Percentiles rank a stretch among this genome's conserved stretches.
Conservation (phyloP, 1,140 invertebrate species). For the Drosophila lacteicornis region DNA sequence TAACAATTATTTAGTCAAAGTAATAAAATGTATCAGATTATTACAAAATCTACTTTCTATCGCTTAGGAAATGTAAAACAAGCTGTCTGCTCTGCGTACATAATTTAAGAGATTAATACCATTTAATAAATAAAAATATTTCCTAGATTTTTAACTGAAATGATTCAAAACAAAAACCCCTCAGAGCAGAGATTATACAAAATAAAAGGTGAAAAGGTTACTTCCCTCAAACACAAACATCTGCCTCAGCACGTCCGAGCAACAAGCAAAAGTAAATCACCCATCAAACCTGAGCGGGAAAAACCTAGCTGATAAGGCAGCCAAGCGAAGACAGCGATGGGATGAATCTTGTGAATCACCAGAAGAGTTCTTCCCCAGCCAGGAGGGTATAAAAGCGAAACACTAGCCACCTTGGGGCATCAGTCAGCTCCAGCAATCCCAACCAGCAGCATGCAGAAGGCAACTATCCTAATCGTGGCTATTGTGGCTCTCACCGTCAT, state of each 20-base stretch:
- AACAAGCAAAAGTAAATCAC: slow-evolving; percentile 34
- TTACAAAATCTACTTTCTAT: not conserved
- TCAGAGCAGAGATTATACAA: not conserved
- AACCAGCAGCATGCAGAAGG: slow-evolving; percentile 51
- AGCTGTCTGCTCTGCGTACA: not conserved
- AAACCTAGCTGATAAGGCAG: slow-evolving; percentile 56
- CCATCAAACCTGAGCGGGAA: slow-evolving; percentile 27
- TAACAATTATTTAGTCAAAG: too few relatives aligned
- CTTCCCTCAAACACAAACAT: slow-evolving; percentile 6
- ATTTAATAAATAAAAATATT: not conserved
- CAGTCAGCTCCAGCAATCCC: slow-evolving; percentile 32
- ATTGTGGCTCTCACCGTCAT: slow-evolving; percentile 52
- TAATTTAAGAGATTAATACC: not conserved
- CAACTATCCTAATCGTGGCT: slow-evolving; percentile 56
- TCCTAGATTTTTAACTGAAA: too few relatives aligned
- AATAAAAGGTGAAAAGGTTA: slow-evolving; percentile 25
- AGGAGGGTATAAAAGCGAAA: slow-evolving; percentile 32
- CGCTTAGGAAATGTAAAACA: not conserved
- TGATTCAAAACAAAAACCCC: not conserved
- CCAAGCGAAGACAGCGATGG: not conserved
- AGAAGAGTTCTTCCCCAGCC: slow-evolving; percentile 49
- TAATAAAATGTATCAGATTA: too few relatives aligned
- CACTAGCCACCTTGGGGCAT: slow-evolving; percentile 13
- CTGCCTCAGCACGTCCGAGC: not conserved
- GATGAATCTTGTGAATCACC: slow-evolving; percentile 56